phyloP scores from a whole-genome alignment of 2,888 invertebrate genomes.

The Lasioglossum oenotherae region DNA sequence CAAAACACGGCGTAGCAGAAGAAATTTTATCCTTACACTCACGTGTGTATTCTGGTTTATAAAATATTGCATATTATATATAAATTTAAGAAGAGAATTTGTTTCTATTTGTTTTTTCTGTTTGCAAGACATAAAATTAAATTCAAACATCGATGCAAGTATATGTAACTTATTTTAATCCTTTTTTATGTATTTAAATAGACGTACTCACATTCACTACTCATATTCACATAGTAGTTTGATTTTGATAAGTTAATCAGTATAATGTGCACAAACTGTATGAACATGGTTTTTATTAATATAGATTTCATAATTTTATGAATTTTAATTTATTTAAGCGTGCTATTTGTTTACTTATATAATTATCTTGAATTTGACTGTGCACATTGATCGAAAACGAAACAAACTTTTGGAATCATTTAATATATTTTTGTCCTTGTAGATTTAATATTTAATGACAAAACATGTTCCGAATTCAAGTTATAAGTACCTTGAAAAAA shows the following conservation, averaged over 20 bases:
- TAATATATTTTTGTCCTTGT: not conserved
- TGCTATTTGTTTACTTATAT: not conserved
- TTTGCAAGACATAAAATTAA: not conserved
- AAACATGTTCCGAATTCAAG: constrained; percentile 5
- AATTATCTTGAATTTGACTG: not conserved
- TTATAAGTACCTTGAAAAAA: not conserved
- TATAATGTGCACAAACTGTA: not conserved
- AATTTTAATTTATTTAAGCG: not conserved
- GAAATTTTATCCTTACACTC: not conserved
- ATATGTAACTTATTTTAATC: not conserved
- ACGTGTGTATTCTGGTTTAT: not conserved
- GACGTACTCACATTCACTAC: not conserved
- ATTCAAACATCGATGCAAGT: not conserved
- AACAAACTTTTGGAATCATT: not conserved
- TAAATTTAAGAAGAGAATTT: not conserved
- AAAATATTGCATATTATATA: not conserved
- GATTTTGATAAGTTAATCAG: not conserved
- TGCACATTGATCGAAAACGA: not conserved
- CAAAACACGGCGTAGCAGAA: not conserved
- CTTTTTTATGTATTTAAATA: not conserved
- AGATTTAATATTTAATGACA: not conserved
- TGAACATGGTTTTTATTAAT: not conserved
- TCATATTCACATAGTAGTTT: no score
- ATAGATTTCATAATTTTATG: not conserved
- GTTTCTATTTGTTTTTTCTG: not conserved